Evolutionary conservation across 2,113 vertebrate genomes (phyloP).

Genomic region (Natator depressus): DNA sequence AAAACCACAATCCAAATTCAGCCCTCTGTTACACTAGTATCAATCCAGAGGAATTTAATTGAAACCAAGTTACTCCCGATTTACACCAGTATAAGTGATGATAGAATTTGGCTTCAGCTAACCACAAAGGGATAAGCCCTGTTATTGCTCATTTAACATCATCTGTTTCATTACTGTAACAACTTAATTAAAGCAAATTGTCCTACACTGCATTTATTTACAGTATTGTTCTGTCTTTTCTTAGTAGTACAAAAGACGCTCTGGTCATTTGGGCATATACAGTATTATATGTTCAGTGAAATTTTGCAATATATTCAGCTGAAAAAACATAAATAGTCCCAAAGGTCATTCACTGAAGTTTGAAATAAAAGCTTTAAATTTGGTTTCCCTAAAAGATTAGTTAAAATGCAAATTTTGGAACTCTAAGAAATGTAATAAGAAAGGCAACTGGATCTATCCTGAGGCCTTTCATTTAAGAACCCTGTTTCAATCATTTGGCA

Average conservation of each 20-base stretch:
- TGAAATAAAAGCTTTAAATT: background rate
- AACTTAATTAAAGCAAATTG: slow-evolving; percentile 26
- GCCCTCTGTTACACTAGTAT: background rate
- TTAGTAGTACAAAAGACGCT: slow-evolving; percentile 1
- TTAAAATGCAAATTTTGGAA: background rate
- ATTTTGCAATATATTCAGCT: background rate
- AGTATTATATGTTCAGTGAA: background rate
- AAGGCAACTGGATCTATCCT: background rate
- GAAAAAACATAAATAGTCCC: background rate
- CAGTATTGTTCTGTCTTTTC: slow-evolving; percentile 1
- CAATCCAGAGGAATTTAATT: slow-evolving; percentile 9
- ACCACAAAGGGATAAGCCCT: background rate
- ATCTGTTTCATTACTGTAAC: background rate
- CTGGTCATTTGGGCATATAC: background rate
- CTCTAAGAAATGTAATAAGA: background rate
- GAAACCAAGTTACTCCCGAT: accelerated
- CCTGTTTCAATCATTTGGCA: background rate
- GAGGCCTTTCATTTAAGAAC: background rate
- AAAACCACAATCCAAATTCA: background rate
- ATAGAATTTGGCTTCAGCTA: background rate
- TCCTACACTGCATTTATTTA: background rate
- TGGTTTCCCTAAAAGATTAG: background rate
- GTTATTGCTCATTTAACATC: background rate
- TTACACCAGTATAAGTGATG: slow-evolving; percentile 20
- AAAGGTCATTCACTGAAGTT: background rate